Evolutionary conservation across 2,888 invertebrate species (phyloP), one percentile per base, ranked within the genome.

Genomic region (Coecobrya sp.): DNA sequence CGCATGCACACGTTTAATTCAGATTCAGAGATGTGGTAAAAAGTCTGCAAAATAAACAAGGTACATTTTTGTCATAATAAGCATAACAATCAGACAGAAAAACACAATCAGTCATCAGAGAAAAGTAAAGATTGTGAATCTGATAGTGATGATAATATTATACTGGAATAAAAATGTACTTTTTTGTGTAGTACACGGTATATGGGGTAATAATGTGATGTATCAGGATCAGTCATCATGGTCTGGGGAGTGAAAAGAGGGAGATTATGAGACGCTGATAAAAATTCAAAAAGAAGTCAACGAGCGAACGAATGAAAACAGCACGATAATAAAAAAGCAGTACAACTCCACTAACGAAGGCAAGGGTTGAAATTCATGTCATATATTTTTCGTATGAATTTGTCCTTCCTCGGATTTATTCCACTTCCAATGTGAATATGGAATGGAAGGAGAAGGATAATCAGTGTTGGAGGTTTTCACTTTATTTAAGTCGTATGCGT

Each of bases 31-130:
- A 1, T 36, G n/a, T 16, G n/a, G n/a, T 1, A 55, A 62, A 22
- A 62, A 19, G 25, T 27, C 65, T 68, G 68, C 68, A 68, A 68
- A 68, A 30, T 27, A 84, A 86, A 52, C n/a, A 76, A 86, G 13
- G 19, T 42, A 52, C 55, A 52, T 79, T 87, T 87, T 87, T 22
- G 62, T 45, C 49, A 62, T 30, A 82, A 82, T 49, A 70, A 36
- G 36, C 42, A 42, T 70, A 10, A 19, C 19, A n/a, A 42, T 73
- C 42, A 25, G 22, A 19, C 76, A 49, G 42, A 73, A 73, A n/a
- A 76, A 22, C 49, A 45, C 25, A 49, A 49, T 76, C 76, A 49
- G 76, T 11, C 76, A 49, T 11, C 73, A 49, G 76, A 5, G 76
- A 49, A 70, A 76, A 49, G 22, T 22, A 16, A 49, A 25, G 76